phyloP scores from a whole-genome alignment of 2,113 vertebrate species.

The Sebastes schlegelii region DNA sequence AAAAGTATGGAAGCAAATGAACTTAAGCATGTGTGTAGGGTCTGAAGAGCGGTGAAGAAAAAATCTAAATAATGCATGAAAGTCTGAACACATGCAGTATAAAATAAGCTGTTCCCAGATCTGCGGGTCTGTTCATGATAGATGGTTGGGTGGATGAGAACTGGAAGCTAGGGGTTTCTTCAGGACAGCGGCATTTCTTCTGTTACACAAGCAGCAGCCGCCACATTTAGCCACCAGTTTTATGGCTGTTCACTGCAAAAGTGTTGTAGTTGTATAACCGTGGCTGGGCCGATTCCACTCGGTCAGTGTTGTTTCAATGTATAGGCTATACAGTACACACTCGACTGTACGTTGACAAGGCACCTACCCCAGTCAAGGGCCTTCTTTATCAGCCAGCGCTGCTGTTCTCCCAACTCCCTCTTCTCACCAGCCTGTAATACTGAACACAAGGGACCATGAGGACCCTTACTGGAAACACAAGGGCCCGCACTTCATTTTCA shows the following conservation, averaged over 20 bases:
- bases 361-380: conserved; percentile 32
- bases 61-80: conserved; percentile 10
- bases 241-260: conserved; percentile 46
- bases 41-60: not conserved
- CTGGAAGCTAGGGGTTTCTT: conserved; percentile 25
- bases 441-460: conserved; percentile 11
- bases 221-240: conserved; percentile 48
- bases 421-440: conserved; percentile 12
- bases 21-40: not conserved
- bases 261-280: conserved; percentile 58
- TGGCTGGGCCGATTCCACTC: conserved; percentile 1
- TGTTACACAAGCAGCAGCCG: conserved; percentile 59
- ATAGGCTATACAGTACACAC: not conserved
- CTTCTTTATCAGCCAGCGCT: conserved; percentile 27
- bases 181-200: conserved; percentile 18
- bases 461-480: conserved; percentile 24
- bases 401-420: conserved; percentile 11
- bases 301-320: not conserved
- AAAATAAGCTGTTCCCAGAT: conserved; percentile 8
- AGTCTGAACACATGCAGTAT: not conserved
- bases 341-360: conserved; percentile 24
- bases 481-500: conserved; percentile 13
- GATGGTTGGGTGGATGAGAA: conserved; percentile 7
- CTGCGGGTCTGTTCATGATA: not conserved
- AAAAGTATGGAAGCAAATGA: not conserved